Evolutionary conservation across 2,797 vertebrate species (phyloP), one percentile per base, ranked within the genome.

Genomic region (Champsocephalus gunnari): DNA sequence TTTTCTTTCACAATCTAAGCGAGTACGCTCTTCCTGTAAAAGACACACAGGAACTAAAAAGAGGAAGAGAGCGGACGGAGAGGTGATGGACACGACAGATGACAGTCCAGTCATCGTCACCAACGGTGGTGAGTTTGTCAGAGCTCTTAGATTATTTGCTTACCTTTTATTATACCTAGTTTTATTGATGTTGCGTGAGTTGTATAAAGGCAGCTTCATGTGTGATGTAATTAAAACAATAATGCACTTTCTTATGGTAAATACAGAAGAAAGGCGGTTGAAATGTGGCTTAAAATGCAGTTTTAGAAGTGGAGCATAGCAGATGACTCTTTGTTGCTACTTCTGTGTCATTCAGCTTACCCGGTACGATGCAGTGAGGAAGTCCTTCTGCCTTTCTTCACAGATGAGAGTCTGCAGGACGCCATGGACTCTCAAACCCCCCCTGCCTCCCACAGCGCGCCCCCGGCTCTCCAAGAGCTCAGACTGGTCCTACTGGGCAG

Each of bases 401-500:
- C 78, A 82, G 94, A 93, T 55, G 79, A 82, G 45, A 92, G 84
- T 66, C 74, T 66, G 51, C 89, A 74, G 71, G 76, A 51, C 53
- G 44, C 38, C 66, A 88, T 91, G 89, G 68, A 80, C 59, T 43
- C 51, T 16, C 74, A 48, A 17, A 66, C 3, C 0, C 51, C 58
- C 9, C 43, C 56, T 4, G 28, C 70, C n/a, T 19, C 69, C 13
- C 19, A 4, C n/a, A 49, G 43, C 12, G 2, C 4, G 4, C 41
- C 81, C 4, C 65, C 81, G 0, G 32, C 75, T 24, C 85, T 89
- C 16, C 51, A 67, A 62, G 93, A 95, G 54, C 76, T 95, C 1
- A 77, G 93, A 17, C 75, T 95, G 75, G 93, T 95, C 73, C 91
- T 95, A 4, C 82, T 95, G 75, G 95, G 94, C 53, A 86, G 93